Conservation (phyloP, 2,888 invertebrate genomes). For the Phaedon cochleariae region DNA sequence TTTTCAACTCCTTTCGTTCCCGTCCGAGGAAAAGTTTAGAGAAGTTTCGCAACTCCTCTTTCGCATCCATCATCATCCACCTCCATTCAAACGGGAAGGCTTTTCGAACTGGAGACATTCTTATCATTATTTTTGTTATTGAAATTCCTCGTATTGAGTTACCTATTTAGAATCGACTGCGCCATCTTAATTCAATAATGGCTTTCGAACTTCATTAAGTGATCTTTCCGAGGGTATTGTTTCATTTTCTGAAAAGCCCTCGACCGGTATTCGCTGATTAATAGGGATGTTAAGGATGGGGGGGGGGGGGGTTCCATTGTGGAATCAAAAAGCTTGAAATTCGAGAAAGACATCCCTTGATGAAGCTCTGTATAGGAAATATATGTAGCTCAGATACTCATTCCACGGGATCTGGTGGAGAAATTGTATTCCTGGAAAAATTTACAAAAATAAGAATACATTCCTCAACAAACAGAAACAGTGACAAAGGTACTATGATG, state of each 20-base stretch:
- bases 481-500: too few relatives aligned
- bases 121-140: constrained; percentile 39
- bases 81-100: background rate
- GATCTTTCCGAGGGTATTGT: constrained; percentile 37
- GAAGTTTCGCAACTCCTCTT: background rate
- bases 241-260: constrained; percentile 30
- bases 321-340: background rate
- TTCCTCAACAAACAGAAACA: too few relatives aligned
- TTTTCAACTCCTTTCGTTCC: background rate
- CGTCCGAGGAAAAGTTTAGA: background rate
- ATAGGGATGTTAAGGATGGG: constrained; percentile 14
- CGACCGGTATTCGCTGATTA: constrained; percentile 35
- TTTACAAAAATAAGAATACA: too few relatives aligned
- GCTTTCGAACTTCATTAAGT: constrained; percentile 38
- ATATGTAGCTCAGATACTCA: too few relatives aligned
- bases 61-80: background rate
- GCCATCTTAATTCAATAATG: constrained; percentile 42
- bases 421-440: too few relatives aligned
- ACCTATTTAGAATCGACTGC: constrained; percentile 39
- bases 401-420: too few relatives aligned
- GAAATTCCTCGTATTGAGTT: constrained; percentile 40
- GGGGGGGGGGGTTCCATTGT: background rate
- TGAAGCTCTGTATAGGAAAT: too few relatives aligned
- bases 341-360: background rate
- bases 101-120: constrained; percentile 11